phyloP scores from a whole-genome alignment of 2,797 vertebrate species.

The Triplophysa yarkandensis region DNA sequence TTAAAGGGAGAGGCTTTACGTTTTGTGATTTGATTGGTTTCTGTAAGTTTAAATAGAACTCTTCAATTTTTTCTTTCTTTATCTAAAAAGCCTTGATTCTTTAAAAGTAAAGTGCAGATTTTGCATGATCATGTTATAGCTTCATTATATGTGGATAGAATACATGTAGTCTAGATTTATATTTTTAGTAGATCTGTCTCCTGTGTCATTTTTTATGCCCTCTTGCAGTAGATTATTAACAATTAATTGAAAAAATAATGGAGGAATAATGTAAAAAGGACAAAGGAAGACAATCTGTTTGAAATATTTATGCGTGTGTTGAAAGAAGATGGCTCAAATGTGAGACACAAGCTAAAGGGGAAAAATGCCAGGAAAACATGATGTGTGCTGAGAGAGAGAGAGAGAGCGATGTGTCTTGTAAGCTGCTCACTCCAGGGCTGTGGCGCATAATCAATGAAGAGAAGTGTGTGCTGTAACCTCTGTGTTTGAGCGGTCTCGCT shows the following conservation, averaged over 20 bases:
- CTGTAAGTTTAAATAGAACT: background rate
- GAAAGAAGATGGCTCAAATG: conserved; percentile 33
- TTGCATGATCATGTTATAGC: background rate
- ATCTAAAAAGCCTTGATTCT: conserved; percentile 4
- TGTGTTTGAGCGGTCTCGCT: conserved; percentile 66
- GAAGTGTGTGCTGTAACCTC: conserved; percentile 72
- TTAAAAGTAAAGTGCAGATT: background rate
- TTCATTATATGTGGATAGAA: background rate
- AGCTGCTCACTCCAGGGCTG: conserved; percentile 70
- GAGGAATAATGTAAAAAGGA: conserved; percentile 40
- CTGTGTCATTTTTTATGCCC: background rate
- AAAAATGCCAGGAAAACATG: conserved; percentile 62
- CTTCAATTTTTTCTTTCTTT: conserved; percentile 50
- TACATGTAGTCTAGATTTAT: background rate
- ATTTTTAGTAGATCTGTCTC: background rate
- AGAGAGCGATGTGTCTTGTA: conserved; percentile 66
- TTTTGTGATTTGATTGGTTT: background rate
- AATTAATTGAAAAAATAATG: conserved; percentile 40
- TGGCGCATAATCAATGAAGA: conserved; percentile 78
- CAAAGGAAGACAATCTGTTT: conserved; percentile 27
- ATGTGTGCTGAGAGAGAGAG: conserved; percentile 19
- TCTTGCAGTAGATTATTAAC: conserved; percentile 19
- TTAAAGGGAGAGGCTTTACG: conserved; percentile 3
- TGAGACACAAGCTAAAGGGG: conserved; percentile 38
- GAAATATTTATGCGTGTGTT: conserved; percentile 48